These are phyloP conservation scores for Lota lota DNA, from an alignment of 2,113 vertebrate species.

Conservation along the genomic window DNA sequence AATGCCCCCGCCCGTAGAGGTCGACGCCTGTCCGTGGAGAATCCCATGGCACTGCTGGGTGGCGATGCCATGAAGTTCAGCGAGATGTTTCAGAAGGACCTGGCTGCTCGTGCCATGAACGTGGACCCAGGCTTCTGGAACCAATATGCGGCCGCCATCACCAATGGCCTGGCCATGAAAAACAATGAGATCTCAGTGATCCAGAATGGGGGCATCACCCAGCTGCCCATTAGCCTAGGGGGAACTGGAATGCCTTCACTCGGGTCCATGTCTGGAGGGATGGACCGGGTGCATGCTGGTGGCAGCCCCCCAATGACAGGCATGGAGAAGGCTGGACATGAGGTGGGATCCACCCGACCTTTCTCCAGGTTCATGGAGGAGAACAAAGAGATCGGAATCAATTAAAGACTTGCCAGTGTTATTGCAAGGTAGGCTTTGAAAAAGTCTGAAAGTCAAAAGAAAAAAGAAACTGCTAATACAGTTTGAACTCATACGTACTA, in stretches of 20 bases:
- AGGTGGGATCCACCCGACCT: slow-evolving; percentile 81
- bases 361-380: slow-evolving; percentile 98
- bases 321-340: slow-evolving; percentile 86
- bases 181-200: slow-evolving; percentile 99
- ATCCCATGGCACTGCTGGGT: slow-evolving; percentile 95
- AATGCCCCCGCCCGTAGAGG: slow-evolving; percentile 94
- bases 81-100: slow-evolving; percentile 98
- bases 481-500: slow-evolving; percentile 73
- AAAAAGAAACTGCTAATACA: slow-evolving; percentile 72
- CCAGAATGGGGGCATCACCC: slow-evolving; percentile 94
- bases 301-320: slow-evolving; percentile 84
- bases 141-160: slow-evolving; percentile 96
- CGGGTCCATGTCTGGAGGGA: slow-evolving; percentile 78
- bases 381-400: slow-evolving; percentile 98
- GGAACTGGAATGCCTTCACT: slow-evolving; percentile 84
- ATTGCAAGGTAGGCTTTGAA: slow-evolving; percentile 53
- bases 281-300: slow-evolving; percentile 86
- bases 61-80: slow-evolving; percentile 96
- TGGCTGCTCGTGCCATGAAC: slow-evolving; percentile 95
- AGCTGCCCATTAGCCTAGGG: slow-evolving; percentile 90
- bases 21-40: slow-evolving; percentile 94
- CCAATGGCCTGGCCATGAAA: slow-evolving; percentile 96
- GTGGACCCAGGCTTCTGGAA: slow-evolving; percentile 97
- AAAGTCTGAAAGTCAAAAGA: slow-evolving; percentile 9
- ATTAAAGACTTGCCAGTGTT: slow-evolving; percentile 73